A percentile compares a stretch with the other conserved stretches of the same genome.
These are phyloP conservation scores for Ochropleura leucogaster DNA, from an alignment of 2,888 invertebrate genomes.

Conservation along the genomic window DNA sequence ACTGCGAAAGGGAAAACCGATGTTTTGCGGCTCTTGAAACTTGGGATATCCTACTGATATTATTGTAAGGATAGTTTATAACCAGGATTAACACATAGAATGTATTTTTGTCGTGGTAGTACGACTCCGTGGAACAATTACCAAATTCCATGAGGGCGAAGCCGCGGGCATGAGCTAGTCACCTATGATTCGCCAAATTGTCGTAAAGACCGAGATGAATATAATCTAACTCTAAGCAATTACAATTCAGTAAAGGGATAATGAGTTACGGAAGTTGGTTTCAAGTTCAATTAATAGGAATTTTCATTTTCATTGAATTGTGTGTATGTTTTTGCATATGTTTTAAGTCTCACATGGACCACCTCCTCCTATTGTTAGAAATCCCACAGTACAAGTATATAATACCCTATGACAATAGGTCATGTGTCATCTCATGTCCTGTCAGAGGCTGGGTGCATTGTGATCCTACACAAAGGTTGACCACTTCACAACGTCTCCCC, in stretches of 20 bases:
- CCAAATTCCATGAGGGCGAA: no score
- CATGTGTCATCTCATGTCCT: conserved; percentile 42
- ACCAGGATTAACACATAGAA: no score
- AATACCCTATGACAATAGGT: conserved; percentile 42
- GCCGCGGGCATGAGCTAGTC: no score
- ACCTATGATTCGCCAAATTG: neutral
- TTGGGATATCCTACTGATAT: no score
- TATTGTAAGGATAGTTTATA: no score
- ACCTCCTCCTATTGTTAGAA: conserved; percentile 21
- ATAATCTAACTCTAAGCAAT: neutral
- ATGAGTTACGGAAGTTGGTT: neutral
- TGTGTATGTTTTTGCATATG: no score
- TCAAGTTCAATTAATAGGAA: neutral
- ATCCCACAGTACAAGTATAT: neutral
- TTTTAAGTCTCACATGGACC: conserved; percentile 14
- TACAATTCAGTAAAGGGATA: neutral
- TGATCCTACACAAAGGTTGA: conserved; percentile 46
- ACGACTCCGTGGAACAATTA: no score
- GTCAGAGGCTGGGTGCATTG: conserved; percentile 33
- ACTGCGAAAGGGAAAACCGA: conserved; percentile 1
- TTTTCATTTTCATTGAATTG: conserved; percentile 12
- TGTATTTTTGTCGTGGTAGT: no score
- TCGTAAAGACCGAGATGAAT: neutral
- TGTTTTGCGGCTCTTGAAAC: neutral
- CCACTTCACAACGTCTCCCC: conserved; percentile 39